Evolutionary conservation across 2,797 vertebrate genomes (phyloP).

Genomic region (Acipenser transmontanus): DNA sequence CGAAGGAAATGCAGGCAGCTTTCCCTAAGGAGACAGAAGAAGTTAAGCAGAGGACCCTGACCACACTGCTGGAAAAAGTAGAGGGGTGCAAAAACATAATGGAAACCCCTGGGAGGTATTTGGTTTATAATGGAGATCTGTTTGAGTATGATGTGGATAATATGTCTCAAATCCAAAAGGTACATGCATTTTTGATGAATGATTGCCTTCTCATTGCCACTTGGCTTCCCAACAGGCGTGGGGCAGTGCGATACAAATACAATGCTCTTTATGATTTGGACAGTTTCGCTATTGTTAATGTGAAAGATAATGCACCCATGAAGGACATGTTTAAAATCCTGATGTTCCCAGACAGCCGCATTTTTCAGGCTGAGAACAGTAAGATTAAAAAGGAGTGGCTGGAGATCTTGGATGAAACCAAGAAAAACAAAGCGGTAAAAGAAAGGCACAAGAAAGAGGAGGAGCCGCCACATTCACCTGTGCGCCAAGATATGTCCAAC

Average conservation of each 20-base stretch:
- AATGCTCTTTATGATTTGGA: slow-evolving; percentile 86
- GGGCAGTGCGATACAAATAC: slow-evolving; percentile 80
- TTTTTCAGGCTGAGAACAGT: slow-evolving; percentile 94
- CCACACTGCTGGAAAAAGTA: slow-evolving; percentile 92
- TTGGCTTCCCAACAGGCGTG: slow-evolving; percentile 81
- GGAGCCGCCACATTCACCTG: slow-evolving; percentile 55
- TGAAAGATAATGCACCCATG: slow-evolving; percentile 96
- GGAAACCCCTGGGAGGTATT: slow-evolving; percentile 85
- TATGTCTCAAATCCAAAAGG: slow-evolving; percentile 88
- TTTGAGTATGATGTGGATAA: slow-evolving; percentile 89
- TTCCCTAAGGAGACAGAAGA: slow-evolving; percentile 88
- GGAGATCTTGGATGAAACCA: slow-evolving; percentile 91
- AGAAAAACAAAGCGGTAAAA: slow-evolving; percentile 79
- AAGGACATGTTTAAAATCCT: slow-evolving; percentile 99
- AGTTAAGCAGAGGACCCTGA: slow-evolving; percentile 85
- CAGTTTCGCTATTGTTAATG: slow-evolving; percentile 90
- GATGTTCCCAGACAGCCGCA: slow-evolving; percentile 93
- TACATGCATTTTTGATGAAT: slow-evolving; percentile 95
- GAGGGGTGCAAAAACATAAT: slow-evolving; percentile 89
- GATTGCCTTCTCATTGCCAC: slow-evolving; percentile 91
- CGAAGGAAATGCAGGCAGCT: slow-evolving; percentile 71
- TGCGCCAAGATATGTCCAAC: slow-evolving; percentile 56
- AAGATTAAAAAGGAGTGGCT: slow-evolving; percentile 98
- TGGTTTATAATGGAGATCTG: slow-evolving; percentile 94
- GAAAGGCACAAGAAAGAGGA: slow-evolving; percentile 79